These are phyloP conservation scores for Didymodactylos carnosus DNA, from an alignment of 2,888 invertebrate species.

Conservation along the genomic window DNA sequence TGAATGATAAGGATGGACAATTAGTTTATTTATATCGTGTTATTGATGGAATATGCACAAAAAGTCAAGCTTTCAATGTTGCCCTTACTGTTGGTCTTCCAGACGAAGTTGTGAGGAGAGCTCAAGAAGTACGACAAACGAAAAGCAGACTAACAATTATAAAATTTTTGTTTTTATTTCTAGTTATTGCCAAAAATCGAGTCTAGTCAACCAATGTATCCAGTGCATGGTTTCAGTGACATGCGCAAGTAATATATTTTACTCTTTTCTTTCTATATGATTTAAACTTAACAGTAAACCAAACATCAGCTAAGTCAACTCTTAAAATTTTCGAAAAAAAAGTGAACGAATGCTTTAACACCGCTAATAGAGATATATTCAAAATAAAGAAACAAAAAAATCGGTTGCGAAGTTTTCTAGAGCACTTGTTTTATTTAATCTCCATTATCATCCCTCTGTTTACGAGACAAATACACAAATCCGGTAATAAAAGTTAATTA, in stretches of 20 bases:
- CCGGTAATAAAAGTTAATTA: no score
- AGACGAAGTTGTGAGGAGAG: not conserved
- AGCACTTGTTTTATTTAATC: no score
- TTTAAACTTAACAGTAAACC: no score
- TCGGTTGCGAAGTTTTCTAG: no score
- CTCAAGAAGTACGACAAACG: not conserved
- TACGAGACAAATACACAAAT: no score
- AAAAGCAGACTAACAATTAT: not conserved
- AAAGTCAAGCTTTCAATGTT: not conserved
- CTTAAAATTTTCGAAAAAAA: no score
- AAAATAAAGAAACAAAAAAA: no score
- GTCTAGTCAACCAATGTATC: not conserved
- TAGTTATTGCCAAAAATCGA: not conserved
- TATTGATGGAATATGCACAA: slow-evolving; percentile 37
- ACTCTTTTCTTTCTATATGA: no score
- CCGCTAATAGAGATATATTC: no score
- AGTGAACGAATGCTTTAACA: no score
- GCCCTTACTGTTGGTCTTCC: not conserved
- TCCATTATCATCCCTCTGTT: no score
- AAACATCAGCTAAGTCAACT: no score
- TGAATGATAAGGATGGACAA: slow-evolving; percentile 40
- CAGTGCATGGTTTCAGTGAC: not conserved
- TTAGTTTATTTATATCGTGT: slow-evolving; percentile 50
- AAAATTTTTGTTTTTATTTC: not conserved
- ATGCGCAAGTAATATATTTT: not conserved